phyloP scores from a whole-genome alignment of 2,113 vertebrate genomes.

The Ia io region DNA sequence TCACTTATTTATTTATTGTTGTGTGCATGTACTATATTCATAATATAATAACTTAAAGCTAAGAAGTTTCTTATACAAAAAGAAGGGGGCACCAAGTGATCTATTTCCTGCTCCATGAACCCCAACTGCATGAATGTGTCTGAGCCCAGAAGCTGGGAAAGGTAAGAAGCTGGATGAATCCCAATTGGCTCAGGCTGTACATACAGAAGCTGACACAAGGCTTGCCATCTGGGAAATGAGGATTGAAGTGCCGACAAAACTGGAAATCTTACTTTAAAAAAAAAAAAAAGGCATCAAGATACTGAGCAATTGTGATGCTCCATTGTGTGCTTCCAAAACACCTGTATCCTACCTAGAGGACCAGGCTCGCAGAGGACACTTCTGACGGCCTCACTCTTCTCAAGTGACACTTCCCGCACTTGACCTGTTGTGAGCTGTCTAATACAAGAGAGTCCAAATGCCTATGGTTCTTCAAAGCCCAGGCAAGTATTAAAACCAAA shows the following conservation, averaged over 20 bases:
- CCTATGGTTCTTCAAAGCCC: neutral
- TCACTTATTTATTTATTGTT: neutral
- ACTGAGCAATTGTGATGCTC: neutral
- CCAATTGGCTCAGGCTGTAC: neutral
- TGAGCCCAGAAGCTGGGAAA: neutral
- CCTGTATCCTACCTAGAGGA: neutral
- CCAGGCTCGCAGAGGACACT: neutral
- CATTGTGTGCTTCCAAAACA: neutral
- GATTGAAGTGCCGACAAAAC: neutral
- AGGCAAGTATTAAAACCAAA: slow-evolving; percentile 11
- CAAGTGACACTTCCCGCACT: neutral
- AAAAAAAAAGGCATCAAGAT: neutral
- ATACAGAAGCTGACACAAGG: neutral
- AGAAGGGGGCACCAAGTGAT: neutral
- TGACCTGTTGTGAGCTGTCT: neutral
- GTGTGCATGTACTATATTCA: neutral
- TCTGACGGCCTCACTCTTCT: neutral
- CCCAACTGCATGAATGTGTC: neutral
- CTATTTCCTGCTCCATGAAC: neutral
- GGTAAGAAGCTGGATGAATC: neutral
- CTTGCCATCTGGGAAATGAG: neutral
- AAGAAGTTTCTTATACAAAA: neutral
- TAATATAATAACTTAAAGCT: slow-evolving; percentile 1
- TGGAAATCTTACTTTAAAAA: neutral
- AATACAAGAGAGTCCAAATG: neutral